phyloP scores from a whole-genome alignment of 2,797 vertebrate species.

The Cryptoprocta ferox region DNA sequence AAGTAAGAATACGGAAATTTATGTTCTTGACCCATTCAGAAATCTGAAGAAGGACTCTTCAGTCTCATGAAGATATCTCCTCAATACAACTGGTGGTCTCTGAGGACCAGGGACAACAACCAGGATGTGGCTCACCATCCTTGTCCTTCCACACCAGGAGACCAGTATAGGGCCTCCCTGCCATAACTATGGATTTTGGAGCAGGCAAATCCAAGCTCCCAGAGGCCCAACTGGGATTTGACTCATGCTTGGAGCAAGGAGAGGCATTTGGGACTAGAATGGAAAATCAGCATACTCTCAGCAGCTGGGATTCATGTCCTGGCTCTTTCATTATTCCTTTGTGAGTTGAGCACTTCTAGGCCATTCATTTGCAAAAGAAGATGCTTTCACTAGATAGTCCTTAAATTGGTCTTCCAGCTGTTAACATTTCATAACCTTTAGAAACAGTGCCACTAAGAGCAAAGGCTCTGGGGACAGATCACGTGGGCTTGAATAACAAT shows the following conservation, averaged over 20 bases:
- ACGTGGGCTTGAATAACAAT: neutral
- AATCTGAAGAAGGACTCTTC: neutral
- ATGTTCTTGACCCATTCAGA: neutral
- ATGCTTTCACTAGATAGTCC: neutral
- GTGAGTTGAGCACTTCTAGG: neutral
- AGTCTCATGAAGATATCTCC: neutral
- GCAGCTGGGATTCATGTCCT: neutral
- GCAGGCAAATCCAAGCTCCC: neutral
- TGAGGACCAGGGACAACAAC: neutral
- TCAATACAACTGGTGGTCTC: neutral
- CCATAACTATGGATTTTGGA: neutral
- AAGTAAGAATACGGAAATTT: slow-evolving; percentile 12
- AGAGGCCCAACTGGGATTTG: neutral
- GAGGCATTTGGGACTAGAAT: neutral
- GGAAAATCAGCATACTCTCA: neutral
- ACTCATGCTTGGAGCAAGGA: neutral
- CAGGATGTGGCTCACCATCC: neutral
- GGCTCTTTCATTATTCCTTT: neutral
- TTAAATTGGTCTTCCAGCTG: neutral
- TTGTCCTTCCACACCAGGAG: neutral
- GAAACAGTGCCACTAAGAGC: neutral
- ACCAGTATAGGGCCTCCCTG: neutral
- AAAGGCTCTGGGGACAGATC: slow-evolving; percentile 15
- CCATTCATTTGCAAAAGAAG: slow-evolving; percentile 8
- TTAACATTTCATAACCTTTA: neutral